A percentile compares a stretch with the other conserved stretches of the same genome.
Conservation (phyloP, 2,113 vertebrate species). For the Apteryx owenii region DNA sequence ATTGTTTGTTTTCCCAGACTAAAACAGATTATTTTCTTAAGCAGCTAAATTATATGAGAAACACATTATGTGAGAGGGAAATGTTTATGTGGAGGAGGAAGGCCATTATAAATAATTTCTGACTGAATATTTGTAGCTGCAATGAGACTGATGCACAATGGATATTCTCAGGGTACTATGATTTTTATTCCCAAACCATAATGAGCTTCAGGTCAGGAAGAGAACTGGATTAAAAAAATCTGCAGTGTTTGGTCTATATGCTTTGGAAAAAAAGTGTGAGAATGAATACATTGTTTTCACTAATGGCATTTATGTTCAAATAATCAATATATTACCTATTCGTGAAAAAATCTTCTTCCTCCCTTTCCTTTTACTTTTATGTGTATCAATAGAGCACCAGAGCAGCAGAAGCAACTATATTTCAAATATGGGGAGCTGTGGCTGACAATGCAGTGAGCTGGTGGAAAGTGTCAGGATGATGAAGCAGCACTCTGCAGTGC, state of each 20-base stretch:
- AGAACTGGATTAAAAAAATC: accelerated
- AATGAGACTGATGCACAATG: background rate
- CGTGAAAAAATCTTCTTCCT: conserved; percentile 25
- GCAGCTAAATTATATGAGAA: background rate
- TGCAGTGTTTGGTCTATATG: background rate
- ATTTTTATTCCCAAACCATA: background rate
- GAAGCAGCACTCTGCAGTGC: conserved; percentile 17
- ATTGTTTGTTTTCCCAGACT: background rate
- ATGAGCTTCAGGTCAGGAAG: background rate
- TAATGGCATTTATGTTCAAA: background rate
- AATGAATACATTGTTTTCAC: background rate
- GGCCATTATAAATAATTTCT: background rate
- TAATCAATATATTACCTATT: background rate
- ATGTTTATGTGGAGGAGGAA: background rate
- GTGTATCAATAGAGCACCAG: background rate
- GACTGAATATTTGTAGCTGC: background rate
- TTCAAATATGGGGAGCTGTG: conserved; percentile 29
- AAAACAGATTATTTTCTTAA: background rate
- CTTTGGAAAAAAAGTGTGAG: background rate
- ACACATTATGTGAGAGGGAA: background rate
- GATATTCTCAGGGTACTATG: background rate
- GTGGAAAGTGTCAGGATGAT: conserved; percentile 56
- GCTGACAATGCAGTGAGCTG: conserved; percentile 20
- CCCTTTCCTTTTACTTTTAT: conserved; percentile 3
- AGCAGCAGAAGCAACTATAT: background rate